Percentiles rank a stretch among this genome's conserved stretches.
Conservation (phyloP, 2,113 vertebrate species). For the Protobothrops mucrosquamatus region DNA sequence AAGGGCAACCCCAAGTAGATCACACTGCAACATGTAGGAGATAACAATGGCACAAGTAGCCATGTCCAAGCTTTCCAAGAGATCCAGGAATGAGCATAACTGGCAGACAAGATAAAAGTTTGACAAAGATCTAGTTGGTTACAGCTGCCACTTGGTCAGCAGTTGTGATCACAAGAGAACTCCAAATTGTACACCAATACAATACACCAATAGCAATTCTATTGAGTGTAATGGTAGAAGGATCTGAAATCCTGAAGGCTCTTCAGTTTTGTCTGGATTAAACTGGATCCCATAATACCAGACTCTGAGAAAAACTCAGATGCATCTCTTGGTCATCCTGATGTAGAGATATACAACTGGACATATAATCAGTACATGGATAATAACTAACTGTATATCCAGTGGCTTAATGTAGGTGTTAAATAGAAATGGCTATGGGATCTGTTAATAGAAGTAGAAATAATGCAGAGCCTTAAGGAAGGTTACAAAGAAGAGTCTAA, state of each 20-base stretch:
- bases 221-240: not conserved
- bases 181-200: not conserved
- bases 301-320: not conserved
- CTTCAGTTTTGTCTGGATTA: not conserved
- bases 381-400: not conserved
- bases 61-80: not conserved
- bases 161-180: not conserved
- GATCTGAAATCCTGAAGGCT: not conserved
- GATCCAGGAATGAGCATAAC: not conserved
- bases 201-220: not conserved
- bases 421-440: not conserved
- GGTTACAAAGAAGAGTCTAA: not conserved
- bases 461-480: not conserved
- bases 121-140: not conserved
- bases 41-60: not conserved
- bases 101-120: not conserved
- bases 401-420: not conserved
- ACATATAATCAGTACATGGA: not conserved
- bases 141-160: not conserved
- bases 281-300: not conserved
- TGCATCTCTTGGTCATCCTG: not conserved
- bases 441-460: not conserved
- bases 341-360: too few relatives aligned
- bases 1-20: not conserved
- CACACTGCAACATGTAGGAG: not conserved